Evolutionary conservation across 2,888 invertebrate species (phyloP).

Genomic region (Abrostola triplasia): DNA sequence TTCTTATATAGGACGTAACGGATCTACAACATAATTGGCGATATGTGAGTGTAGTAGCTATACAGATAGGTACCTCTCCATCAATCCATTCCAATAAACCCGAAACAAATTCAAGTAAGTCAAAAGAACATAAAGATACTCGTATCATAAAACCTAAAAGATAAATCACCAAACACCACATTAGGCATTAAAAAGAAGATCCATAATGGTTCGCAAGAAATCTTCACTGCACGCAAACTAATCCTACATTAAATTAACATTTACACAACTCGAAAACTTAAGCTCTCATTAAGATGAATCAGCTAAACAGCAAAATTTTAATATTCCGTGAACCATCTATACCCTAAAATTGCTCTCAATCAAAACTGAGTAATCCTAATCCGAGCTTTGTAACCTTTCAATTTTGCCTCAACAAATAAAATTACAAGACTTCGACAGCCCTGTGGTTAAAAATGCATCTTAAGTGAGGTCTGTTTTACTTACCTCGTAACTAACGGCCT

Average conservation of each 20-base stretch:
- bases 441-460: slow-evolving; percentile 77
- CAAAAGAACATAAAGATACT: not conserved
- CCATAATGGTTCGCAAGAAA: slow-evolving; percentile 8
- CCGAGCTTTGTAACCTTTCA: slow-evolving; percentile 74
- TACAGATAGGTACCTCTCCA: too few relatives aligned
- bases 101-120: not conserved
- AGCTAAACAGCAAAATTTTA: slow-evolving; percentile 50
- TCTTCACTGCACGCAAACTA: slow-evolving; percentile 21
- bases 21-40: too few relatives aligned
- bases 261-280: slow-evolving; percentile 26
- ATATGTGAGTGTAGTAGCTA: too few relatives aligned
- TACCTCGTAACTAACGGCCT: slow-evolving; percentile 70
- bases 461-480: slow-evolving; percentile 73
- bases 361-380: slow-evolving; percentile 66
- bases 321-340: slow-evolving; percentile 60
- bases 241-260: slow-evolving; percentile 26
- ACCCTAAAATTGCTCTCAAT: slow-evolving; percentile 55
- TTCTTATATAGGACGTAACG: too few relatives aligned
- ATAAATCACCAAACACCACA: slow-evolving; percentile 13
- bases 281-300: slow-evolving; percentile 59
- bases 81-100: slow-evolving; percentile 4
- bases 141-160: not conserved
- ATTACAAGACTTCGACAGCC: slow-evolving; percentile 68
- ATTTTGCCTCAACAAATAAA: slow-evolving; percentile 75
- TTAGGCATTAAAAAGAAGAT: slow-evolving; percentile 7